Percentiles rank a stretch among this genome's conserved stretches.
Conservation (phyloP, 2,797 vertebrate species). For the Neosilurus mollespiculum region DNA sequence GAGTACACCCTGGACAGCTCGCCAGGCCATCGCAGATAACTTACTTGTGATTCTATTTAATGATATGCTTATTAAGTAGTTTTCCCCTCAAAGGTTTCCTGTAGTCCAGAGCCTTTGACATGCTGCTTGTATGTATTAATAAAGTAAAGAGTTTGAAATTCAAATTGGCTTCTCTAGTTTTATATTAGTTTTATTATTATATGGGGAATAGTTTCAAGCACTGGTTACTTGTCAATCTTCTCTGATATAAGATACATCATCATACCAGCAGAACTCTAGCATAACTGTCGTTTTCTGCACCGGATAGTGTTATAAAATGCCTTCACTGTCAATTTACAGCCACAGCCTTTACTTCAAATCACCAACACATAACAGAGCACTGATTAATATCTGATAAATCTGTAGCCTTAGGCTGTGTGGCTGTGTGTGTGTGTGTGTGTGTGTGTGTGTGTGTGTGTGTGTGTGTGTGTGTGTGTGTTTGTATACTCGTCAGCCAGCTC, state of each 20-base stretch:
- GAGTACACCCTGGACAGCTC: too few species aligned
- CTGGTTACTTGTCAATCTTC: neutral
- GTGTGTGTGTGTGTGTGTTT: constrained; percentile 32
- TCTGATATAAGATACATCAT: constrained; percentile 7
- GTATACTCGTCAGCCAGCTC: constrained; percentile 31
- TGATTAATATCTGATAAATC: constrained; percentile 74
- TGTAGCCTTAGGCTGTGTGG: constrained; percentile 57
- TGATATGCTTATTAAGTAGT: neutral
- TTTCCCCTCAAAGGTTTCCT: neutral
- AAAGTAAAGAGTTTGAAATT: neutral
- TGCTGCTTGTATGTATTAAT: neutral
- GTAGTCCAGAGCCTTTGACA: neutral
- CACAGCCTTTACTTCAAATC: constrained; percentile 42
- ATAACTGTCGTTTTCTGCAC: constrained; percentile 17
- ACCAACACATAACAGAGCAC: constrained; percentile 43
- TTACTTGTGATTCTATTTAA: neutral
- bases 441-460: constrained; percentile 42
- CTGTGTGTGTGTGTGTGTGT: constrained; percentile 29
- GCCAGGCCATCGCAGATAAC: too few species aligned
- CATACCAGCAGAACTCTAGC: neutral
- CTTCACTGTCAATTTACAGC: constrained; percentile 48
- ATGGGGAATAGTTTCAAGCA: neutral
- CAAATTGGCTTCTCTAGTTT: neutral
- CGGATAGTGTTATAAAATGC: constrained; percentile 29
- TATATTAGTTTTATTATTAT: neutral